phyloP scores from a whole-genome alignment of 2,113 vertebrate genomes.

The Pardalotus punctatus region DNA sequence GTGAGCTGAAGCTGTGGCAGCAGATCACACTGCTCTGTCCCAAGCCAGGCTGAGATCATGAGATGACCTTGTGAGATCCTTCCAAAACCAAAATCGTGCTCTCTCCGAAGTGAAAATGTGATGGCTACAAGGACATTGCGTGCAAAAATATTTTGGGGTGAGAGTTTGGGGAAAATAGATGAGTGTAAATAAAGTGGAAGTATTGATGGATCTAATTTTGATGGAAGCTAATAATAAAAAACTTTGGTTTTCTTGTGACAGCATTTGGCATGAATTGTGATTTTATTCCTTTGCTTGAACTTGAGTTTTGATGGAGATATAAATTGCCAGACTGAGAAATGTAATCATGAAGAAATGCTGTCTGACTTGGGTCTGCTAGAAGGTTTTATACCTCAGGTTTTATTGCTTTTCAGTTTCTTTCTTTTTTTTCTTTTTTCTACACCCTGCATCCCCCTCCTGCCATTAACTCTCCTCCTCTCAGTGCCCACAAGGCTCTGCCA shows the following conservation, averaged over 20 bases:
- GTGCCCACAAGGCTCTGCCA: neutral
- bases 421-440: neutral
- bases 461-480: neutral
- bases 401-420: neutral
- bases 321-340: conserved; percentile 2
- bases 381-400: neutral
- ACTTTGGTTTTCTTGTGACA: neutral
- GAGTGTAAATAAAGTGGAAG: neutral
- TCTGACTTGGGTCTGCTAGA: neutral
- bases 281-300: conserved; percentile 28
- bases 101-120: neutral
- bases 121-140: neutral
- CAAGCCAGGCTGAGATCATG: neutral
- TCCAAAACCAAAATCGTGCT: neutral
- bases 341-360: neutral
- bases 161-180: neutral
- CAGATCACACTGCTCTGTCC: neutral
- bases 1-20: neutral
- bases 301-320: neutral
- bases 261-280: neutral
- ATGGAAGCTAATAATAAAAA: conserved; percentile 12
- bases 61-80: conserved; percentile 5
- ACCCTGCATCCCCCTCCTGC: neutral
- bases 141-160: neutral
- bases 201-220: neutral